Evolutionary conservation across 2,797 vertebrate genomes (phyloP), one percentile per base, ranked within the genome.

Genomic region (Salarias fasciatus): DNA sequence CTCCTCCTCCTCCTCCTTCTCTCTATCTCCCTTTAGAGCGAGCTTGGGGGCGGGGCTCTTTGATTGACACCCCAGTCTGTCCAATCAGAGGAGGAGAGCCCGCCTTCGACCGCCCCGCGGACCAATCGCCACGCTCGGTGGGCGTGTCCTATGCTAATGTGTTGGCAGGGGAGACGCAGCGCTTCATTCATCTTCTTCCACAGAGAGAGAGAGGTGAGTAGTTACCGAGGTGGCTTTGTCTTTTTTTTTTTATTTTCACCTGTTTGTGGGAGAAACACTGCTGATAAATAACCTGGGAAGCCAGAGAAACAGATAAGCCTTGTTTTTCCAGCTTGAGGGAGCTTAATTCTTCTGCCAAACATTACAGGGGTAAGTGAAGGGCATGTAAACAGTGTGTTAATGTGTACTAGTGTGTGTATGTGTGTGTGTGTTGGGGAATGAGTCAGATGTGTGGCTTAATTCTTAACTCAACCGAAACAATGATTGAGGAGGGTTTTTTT

Each of bases 171-270:
- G 91, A 90, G 85, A 91, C 87, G 82, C 72, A 86, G 85, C 81
- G 86, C 88, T 92, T 88, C 91, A 92, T 93, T 94, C 92, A 92
- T 90, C 86, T 84, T 80, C 79, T 72, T 67, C 60, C 63, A 24
- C 18, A 24, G 18, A 69, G 61, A 69, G n/a, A n/a, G 70, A 75
- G 79, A 66, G 78, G 62, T 50, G 82, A 70, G 83, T 80, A 70
- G 83, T 80, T 66, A 64, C 56, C 45, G 0, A 61, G 57, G 63
- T 81, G 83, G 71, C 70, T 73, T 69, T 73, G n/a, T 74, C 9
- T 46, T 40, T 69, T 70, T 73, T 69, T 73, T 74, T 35, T 46
- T 40, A 69, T 79, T 72, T 61, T 79, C 78, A 63, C 48, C 72
- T 59, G 81, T 45, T 59, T 6, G 11, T 68, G 70, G 79, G 80